A percentile compares a stretch with the other conserved stretches of the same genome.
phyloP scores from a whole-genome alignment of 2,888 invertebrate genomes.

The Ormyrus nitidulus region DNA sequence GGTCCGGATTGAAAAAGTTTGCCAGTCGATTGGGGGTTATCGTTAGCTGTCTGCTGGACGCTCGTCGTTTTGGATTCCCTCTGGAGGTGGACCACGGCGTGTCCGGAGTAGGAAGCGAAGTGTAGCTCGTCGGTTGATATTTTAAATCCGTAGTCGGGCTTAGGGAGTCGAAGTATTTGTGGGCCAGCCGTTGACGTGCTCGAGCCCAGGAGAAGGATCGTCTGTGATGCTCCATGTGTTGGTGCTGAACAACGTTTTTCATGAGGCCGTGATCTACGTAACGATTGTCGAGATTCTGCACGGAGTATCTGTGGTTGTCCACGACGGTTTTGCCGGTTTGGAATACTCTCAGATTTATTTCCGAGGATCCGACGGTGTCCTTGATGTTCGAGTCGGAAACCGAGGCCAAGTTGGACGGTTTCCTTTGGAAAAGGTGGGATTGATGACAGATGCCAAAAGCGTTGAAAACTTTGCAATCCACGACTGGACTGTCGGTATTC shows the following conservation, averaged over 20 bases:
- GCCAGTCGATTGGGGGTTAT: conserved; percentile 68
- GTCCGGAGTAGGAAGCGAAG: conserved; percentile 60
- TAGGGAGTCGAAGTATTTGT: conserved; percentile 53
- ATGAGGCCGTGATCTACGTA: conserved; percentile 54
- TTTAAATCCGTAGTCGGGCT: conserved; percentile 60
- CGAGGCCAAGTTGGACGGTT: conserved; percentile 67
- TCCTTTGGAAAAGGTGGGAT: conserved; percentile 54
- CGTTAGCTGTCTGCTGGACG: conserved; percentile 62
- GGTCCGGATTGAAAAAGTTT: conserved; percentile 59
- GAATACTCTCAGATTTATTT: conserved; percentile 57
- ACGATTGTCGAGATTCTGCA: conserved; percentile 65
- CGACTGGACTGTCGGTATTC: conserved; percentile 60
- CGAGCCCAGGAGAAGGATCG: conserved; percentile 56
- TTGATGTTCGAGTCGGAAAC: conserved; percentile 71
- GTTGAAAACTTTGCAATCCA: conserved; percentile 56
- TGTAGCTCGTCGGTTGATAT: conserved; percentile 57
- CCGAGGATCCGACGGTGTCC: conserved; percentile 56
- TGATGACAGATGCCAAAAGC: conserved; percentile 55
- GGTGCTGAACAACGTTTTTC: conserved; percentile 60
- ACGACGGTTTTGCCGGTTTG: conserved; percentile 39
- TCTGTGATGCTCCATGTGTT: conserved; percentile 62
- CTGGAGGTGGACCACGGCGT: conserved; percentile 45
- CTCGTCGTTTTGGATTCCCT: conserved; percentile 57
- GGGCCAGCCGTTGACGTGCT: conserved; percentile 40
- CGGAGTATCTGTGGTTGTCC: conserved; percentile 61